Evolutionary conservation across 2,888 invertebrate genomes (phyloP).

Genomic region (Macropis europaea): DNA sequence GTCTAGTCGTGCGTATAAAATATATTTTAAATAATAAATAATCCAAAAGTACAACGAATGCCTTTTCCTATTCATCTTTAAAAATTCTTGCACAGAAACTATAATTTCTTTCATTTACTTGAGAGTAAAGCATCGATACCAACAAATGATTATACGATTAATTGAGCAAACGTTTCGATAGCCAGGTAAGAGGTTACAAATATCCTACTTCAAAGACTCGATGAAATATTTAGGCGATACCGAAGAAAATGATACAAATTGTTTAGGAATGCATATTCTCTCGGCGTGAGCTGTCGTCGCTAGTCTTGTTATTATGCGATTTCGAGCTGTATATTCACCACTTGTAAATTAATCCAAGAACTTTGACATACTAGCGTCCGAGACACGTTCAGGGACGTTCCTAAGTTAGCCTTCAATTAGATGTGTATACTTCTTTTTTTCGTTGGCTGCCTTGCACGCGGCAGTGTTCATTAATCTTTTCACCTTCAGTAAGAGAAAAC

Average conservation of each 20-base stretch:
- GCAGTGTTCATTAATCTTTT: conserved; percentile 50
- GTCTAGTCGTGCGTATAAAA: too few relatives aligned
- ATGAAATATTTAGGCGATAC: not conserved
- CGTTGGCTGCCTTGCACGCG: conserved; percentile 66
- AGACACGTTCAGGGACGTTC: conserved; percentile 71
- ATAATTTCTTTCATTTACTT: too few relatives aligned
- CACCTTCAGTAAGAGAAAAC: conserved; percentile 17
- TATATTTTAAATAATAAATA: too few relatives aligned
- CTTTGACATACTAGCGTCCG: conserved; percentile 59
- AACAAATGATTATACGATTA: too few relatives aligned
- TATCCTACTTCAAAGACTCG: not conserved
- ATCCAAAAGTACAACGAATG: too few relatives aligned
- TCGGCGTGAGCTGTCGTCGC: conserved; percentile 47
- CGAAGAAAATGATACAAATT: not conserved
- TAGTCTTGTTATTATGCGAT: conserved; percentile 59
- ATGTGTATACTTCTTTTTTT: conserved; percentile 57
- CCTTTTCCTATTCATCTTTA: too few relatives aligned
- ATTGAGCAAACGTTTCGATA: not conserved
- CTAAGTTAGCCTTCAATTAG: conserved; percentile 66
- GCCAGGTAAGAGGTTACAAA: too few relatives aligned
- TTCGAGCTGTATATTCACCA: conserved; percentile 54
- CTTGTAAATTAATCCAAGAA: conserved; percentile 50
- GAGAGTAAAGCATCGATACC: too few relatives aligned
- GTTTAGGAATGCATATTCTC: conserved; percentile 34
- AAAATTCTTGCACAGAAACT: too few relatives aligned